Evolutionary conservation across 2,797 vertebrate genomes (phyloP).

Genomic region (Oreochromis mossambicus): DNA sequence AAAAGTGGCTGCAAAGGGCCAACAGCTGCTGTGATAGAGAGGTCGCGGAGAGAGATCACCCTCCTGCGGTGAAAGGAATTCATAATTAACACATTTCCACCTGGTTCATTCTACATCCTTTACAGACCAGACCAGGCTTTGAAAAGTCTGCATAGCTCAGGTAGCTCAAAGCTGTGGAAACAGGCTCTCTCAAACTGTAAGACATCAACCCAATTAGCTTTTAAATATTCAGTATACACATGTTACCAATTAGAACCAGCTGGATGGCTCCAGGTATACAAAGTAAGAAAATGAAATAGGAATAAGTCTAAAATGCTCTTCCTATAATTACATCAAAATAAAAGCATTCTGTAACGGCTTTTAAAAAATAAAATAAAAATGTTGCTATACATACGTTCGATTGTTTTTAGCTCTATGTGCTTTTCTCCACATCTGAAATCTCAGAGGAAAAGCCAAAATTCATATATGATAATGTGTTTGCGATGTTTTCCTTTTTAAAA

Average conservation of each 20-base stretch:
- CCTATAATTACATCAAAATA: background rate
- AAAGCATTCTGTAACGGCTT: background rate
- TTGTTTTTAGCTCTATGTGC: background rate
- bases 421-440: background rate
- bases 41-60: constrained; percentile 39
- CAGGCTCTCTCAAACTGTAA: constrained; percentile 27
- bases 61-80: constrained; percentile 43
- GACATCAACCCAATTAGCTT: constrained; percentile 59
- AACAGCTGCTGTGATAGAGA: constrained; percentile 45
- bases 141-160: constrained; percentile 32
- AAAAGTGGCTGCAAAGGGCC: constrained; percentile 18
- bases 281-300: background rate
- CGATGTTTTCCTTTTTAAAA: background rate
- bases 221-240: constrained; percentile 52
- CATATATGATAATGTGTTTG: background rate
- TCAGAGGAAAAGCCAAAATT: background rate
- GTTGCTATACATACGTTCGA: background rate
- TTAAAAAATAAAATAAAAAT: background rate
- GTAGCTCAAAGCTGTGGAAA: constrained; percentile 60
- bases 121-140: constrained; percentile 27
- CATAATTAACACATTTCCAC: constrained; percentile 64
- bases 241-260: constrained; percentile 43
- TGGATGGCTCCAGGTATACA: constrained; percentile 13
- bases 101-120: constrained; percentile 39
- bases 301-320: background rate